Evolutionary conservation across 2,888 invertebrate genomes (phyloP).

Genomic region (Habroteleia sp.): DNA sequence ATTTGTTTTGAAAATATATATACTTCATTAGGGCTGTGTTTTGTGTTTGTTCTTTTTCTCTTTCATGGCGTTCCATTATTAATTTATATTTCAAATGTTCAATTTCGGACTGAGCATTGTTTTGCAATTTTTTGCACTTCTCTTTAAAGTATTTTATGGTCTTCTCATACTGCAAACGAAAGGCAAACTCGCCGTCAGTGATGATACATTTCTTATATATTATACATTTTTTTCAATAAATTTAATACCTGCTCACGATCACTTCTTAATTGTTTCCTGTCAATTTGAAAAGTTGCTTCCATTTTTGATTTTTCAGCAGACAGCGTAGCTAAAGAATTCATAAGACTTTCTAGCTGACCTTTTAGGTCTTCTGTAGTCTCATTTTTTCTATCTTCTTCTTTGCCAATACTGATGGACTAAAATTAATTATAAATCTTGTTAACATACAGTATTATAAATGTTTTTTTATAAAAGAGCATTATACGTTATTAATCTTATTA

Average conservation of each 20-base stretch:
- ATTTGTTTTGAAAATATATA: no score
- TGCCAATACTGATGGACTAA: no score
- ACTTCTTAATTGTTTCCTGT: conserved; percentile 84
- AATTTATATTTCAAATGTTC: conserved; percentile 88
- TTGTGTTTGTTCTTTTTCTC: conserved; percentile 90
- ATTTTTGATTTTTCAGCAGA: conserved; percentile 91
- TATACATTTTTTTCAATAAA: not conserved
- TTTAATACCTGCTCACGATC: conserved; percentile 82
- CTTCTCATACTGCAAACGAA: conserved; percentile 86
- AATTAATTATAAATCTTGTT: no score
- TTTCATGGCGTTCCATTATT: conserved; percentile 89
- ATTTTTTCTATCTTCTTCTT: conserved; percentile 66
- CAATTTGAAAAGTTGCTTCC: conserved; percentile 91
- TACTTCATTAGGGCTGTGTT: conserved; percentile 89
- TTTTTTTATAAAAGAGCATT: no score
- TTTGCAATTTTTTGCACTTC: conserved; percentile 83
- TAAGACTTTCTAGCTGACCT: conserved; percentile 84
- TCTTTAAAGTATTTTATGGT: conserved; percentile 83
- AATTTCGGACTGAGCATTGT: conserved; percentile 84
- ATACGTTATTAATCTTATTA: no score
- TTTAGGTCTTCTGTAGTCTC: conserved; percentile 77
- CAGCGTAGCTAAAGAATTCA: conserved; percentile 88
- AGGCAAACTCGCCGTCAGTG: no score
- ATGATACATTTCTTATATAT: no score
- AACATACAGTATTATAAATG: no score